Percentiles rank a stretch among this genome's conserved stretches.
These are phyloP conservation scores for Ommatoiulus sabulosus DNA, from an alignment of 2,888 invertebrate species.

Conservation along the genomic window DNA sequence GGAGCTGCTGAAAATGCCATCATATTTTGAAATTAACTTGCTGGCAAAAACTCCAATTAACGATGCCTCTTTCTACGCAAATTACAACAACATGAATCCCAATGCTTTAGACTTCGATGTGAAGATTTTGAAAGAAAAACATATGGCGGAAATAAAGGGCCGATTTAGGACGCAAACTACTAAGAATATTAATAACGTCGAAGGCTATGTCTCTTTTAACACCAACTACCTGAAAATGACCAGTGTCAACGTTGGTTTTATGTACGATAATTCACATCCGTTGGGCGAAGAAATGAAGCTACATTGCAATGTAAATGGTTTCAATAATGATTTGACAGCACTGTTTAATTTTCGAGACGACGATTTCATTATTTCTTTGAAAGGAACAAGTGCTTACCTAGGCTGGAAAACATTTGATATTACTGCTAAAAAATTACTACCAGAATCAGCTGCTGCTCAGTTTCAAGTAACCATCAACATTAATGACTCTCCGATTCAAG, in stretches of 20 bases:
- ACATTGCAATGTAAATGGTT: conserved; percentile 45
- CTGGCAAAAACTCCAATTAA: conserved; percentile 58
- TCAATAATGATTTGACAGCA: not conserved
- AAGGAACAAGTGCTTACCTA: conserved; percentile 28
- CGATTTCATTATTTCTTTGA: not conserved
- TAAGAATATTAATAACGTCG: not conserved
- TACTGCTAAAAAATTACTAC: not conserved
- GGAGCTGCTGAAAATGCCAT: conserved; percentile 50
- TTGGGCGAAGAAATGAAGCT: conserved; percentile 33
- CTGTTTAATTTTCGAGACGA: not conserved
- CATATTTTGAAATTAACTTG: conserved; percentile 57
- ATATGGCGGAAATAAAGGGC: conserved; percentile 57
- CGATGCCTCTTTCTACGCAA: conserved; percentile 55
- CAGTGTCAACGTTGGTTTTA: conserved; percentile 24
- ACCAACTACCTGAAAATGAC: conserved; percentile 54
- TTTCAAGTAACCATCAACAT: not conserved
- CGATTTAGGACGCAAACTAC: conserved; percentile 11
- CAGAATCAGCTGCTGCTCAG: not conserved
- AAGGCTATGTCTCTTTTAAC: conserved; percentile 52
- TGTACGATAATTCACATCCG: not conserved
- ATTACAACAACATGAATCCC: conserved; percentile 58
- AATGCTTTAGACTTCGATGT: conserved; percentile 58
- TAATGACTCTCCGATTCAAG: not conserved
- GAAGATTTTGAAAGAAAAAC: conserved; percentile 58
- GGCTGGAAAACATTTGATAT: conserved; percentile 47